Percentiles rank a stretch among this genome's conserved stretches.
Evolutionary conservation across 2,113 vertebrate species (phyloP).

Genomic region (Macroglossus sobrinus): DNA sequence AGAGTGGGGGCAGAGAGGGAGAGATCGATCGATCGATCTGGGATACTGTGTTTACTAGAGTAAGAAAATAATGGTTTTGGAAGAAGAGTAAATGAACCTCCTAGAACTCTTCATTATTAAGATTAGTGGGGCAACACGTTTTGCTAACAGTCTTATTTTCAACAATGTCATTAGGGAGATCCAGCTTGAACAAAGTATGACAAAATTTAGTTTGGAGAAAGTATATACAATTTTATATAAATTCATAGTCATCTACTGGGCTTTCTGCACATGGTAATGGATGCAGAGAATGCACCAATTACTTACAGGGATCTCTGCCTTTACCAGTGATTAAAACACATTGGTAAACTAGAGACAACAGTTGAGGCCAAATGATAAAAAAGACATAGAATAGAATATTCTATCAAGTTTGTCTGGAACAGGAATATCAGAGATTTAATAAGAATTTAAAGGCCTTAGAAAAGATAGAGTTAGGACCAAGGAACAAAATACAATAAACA

Average conservation of each 20-base stretch:
- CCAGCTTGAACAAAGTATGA: not conserved
- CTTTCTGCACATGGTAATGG: not conserved
- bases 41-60: not conserved
- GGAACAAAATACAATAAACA: not conserved
- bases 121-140: accelerated
- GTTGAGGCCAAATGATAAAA: not conserved
- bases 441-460: not conserved
- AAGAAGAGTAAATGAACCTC: not conserved
- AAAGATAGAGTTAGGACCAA: not conserved
- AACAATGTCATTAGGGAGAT: not conserved
- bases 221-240: not conserved
- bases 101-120: not conserved
- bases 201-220: not conserved
- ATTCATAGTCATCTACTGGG: not conserved
- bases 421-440: not conserved
- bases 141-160: not conserved
- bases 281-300: not conserved
- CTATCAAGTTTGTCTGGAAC: not conserved
- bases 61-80: not conserved
- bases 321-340: not conserved
- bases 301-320: not conserved
- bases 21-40: not conserved
- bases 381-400: not conserved
- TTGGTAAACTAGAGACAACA: not conserved
- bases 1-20: not conserved